A percentile compares a stretch with the other conserved stretches of the same genome.
phyloP scores from a whole-genome alignment of 2,113 vertebrate species.

The Pyrgilauda ruficollis region DNA sequence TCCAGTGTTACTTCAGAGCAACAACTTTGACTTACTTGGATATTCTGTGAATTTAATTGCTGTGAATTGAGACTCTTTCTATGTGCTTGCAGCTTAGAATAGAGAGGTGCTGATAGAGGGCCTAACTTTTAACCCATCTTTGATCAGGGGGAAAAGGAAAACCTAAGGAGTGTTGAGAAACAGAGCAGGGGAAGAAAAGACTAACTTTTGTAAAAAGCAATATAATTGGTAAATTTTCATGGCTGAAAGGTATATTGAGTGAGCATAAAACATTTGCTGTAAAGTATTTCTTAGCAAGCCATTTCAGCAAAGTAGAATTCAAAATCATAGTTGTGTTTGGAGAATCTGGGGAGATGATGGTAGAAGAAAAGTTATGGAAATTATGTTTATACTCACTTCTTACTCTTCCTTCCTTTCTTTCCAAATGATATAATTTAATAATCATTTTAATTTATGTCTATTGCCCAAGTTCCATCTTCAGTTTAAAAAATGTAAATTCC shows the following conservation, averaged over 20 bases:
- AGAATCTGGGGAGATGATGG: background rate
- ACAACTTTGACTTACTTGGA: background rate
- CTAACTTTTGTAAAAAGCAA: background rate
- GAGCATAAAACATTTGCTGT: background rate
- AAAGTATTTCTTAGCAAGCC: background rate
- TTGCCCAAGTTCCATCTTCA: background rate
- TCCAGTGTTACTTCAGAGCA: background rate
- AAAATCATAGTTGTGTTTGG: background rate
- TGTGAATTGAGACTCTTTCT: background rate
- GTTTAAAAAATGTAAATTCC: background rate
- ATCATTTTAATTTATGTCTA: background rate
- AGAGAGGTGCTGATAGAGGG: background rate
- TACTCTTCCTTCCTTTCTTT: background rate
- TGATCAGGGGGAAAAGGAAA: background rate
- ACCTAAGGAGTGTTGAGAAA: background rate
- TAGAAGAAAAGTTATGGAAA: background rate
- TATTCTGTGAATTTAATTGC: background rate
- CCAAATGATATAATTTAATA: background rate
- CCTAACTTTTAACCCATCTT: background rate
- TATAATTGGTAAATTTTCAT: background rate
- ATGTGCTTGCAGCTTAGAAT: background rate
- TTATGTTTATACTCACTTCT: background rate
- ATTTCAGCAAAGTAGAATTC: background rate
- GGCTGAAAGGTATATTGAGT: background rate
- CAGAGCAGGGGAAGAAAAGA: background rate